Evolutionary conservation across 2,888 invertebrate species (phyloP), one percentile per base, ranked within the genome.

Genomic region (Ptilodon capucinus): DNA sequence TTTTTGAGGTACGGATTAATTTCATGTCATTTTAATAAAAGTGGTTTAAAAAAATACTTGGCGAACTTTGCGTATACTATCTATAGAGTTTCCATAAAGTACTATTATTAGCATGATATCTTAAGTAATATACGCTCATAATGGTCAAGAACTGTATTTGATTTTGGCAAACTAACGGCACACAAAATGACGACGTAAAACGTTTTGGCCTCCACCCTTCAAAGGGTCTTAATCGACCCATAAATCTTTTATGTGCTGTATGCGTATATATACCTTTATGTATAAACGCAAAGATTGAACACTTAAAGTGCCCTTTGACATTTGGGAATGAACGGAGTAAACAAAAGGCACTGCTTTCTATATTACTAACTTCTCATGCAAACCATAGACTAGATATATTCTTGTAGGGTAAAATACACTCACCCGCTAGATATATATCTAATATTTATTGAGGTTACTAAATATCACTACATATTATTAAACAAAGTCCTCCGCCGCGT

Each of bases 221-320:
- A 70, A 76, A 77, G 77, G 81, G 77, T 76, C 78, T 80, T 81
- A 82, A 85, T 79, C 83, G 83, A 76, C 64, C 80, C 68, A 84
- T 85, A 82, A 80, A 85, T 84, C 81, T 79, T 74, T 82, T 85
- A 81, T 82, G 81, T 83, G 79, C 71, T 71, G n/a, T n/a, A 70
- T 60, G 62, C 78, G 69, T 81, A 72, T 72, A 68, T 81, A 74
- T 71, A 62, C 78, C 68, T 81, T 72, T 72, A 68, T 81, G 74
- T 71, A 76, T 71, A 60, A 55, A 64, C 54, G 63, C 64, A 64
- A 62, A 58, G 62, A 68, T 67, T 57, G 60, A 61, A 64, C 54
- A 61, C 55, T 39, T n/a, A 35, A 43, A 57, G 52, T 57, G 49
- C 56, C 52, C 45, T 56, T 48, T 44, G 45, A 51, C 40, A 54